phyloP scores from a whole-genome alignment of 2,888 invertebrate species.

The Phasia obesa region DNA sequence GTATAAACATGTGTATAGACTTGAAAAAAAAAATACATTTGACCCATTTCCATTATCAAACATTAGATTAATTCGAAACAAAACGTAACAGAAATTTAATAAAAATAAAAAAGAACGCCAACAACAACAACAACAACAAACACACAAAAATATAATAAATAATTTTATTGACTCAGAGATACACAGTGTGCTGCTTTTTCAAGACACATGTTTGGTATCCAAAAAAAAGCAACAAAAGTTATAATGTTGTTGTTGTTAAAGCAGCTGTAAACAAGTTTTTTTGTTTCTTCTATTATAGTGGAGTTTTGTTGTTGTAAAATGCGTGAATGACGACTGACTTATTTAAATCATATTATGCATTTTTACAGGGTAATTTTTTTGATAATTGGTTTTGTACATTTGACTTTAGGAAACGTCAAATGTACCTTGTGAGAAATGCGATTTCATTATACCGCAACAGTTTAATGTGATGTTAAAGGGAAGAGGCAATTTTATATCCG shows the following conservation, averaged over 20 bases:
- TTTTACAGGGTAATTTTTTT: neutral
- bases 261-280: conserved; percentile 52
- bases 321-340: conserved; percentile 42
- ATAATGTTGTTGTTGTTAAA: conserved; percentile 30
- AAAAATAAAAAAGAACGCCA: conserved; percentile 6
- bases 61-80: conserved; percentile 82
- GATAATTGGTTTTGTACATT: neutral
- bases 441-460: too few species aligned
- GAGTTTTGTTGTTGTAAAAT: conserved; percentile 16
- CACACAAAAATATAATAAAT: conserved; percentile 47
- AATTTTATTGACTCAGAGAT: conserved; percentile 63
- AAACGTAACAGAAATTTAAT: conserved; percentile 59
- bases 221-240: conserved; percentile 36
- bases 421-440: too few species aligned
- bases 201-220: conserved; percentile 61
- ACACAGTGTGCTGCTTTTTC: conserved; percentile 40
- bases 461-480: too few species aligned
- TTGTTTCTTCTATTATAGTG: neutral
- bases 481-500: too few species aligned
- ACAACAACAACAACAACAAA: conserved; percentile 46
- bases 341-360: conserved; percentile 8
- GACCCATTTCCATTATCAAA: conserved; percentile 83
- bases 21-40: conserved; percentile 73
- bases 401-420: too few species aligned
- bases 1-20: conserved; percentile 69